phyloP scores from a whole-genome alignment of 2,888 invertebrate species.

The Monopis laevigella region DNA sequence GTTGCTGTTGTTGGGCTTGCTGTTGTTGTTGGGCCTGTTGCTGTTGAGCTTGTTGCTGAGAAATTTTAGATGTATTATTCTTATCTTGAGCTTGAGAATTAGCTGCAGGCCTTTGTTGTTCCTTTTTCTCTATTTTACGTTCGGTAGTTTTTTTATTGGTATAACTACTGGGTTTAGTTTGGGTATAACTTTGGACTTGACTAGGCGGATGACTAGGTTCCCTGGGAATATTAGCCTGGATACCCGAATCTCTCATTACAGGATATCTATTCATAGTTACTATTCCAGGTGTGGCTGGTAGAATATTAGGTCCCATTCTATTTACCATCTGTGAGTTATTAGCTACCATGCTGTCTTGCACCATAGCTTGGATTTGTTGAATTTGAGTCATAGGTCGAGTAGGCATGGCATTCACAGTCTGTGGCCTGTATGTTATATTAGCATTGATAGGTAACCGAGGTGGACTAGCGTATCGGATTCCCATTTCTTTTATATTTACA shows the following conservation, averaged over 20 bases:
- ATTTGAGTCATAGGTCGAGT: slow-evolving; percentile 2
- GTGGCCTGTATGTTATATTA: background rate
- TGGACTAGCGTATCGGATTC: background rate
- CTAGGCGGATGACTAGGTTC: too few relatives aligned
- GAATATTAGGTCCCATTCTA: background rate
- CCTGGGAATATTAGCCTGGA: slow-evolving; percentile 3
- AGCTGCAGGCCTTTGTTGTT: background rate
- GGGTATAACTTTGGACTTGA: too few relatives aligned
- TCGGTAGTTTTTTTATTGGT: background rate
- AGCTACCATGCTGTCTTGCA: background rate
- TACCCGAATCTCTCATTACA: slow-evolving; percentile 3
- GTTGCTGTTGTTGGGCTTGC: background rate
- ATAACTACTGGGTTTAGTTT: background rate
- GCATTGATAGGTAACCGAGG: background rate
- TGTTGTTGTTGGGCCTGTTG: background rate
- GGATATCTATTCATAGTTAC: background rate
- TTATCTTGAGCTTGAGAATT: background rate
- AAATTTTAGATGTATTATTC: background rate
- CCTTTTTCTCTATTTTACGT: background rate
- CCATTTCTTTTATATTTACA: slow-evolving; percentile 1
- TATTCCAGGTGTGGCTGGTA: background rate
- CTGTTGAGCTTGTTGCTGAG: background rate
- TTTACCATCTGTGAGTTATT: background rate
- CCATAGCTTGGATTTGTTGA: slow-evolving; percentile 3
- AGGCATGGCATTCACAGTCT: background rate